Evolutionary conservation across 1,140 invertebrate species (phyloP).

Genomic region (Cydia fagiglandana): DNA sequence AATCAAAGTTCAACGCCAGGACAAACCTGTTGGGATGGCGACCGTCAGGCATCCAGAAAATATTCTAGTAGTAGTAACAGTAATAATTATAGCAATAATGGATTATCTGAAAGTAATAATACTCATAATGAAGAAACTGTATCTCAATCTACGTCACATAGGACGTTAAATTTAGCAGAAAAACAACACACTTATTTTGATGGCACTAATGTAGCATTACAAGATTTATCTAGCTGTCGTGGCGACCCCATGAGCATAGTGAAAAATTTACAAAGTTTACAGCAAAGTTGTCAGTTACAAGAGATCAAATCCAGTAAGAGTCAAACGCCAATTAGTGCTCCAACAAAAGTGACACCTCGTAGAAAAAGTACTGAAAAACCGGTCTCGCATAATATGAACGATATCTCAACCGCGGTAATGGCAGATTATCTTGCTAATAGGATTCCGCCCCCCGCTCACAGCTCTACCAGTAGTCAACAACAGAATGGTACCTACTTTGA

Average conservation of each 20-base stretch:
- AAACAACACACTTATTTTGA: conserved; percentile 72
- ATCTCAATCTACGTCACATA: conserved; percentile 55
- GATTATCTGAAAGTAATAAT: conserved; percentile 78
- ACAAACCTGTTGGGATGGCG: conserved; percentile 75
- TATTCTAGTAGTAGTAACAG: conserved; percentile 68
- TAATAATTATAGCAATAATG: conserved; percentile 68
- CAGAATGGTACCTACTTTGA: conserved; percentile 86
- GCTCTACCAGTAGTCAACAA: conserved; percentile 82
- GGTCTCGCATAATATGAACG: conserved; percentile 74
- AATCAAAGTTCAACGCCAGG: conserved; percentile 66
- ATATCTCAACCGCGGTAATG: conserved; percentile 76
- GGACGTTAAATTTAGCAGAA: conserved; percentile 55
- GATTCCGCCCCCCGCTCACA: conserved; percentile 85
- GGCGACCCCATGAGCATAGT: conserved; percentile 88
- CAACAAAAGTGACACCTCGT: conserved; percentile 65
- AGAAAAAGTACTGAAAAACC: conserved; percentile 80
- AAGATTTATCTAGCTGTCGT: conserved; percentile 85
- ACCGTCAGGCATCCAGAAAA: conserved; percentile 67
- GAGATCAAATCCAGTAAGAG: conserved; percentile 74
- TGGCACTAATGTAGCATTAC: conserved; percentile 80
- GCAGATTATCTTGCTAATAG: conserved; percentile 81
- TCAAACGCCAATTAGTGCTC: conserved; percentile 50
- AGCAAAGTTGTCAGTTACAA: conserved; percentile 82
- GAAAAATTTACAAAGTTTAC: conserved; percentile 84
- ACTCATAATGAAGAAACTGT: conserved; percentile 67